A percentile compares a stretch with the other conserved stretches of the same genome.
These are phyloP conservation scores for Conistra vaccinii DNA, from an alignment of 2,888 invertebrate genomes.

Conservation along the genomic window DNA sequence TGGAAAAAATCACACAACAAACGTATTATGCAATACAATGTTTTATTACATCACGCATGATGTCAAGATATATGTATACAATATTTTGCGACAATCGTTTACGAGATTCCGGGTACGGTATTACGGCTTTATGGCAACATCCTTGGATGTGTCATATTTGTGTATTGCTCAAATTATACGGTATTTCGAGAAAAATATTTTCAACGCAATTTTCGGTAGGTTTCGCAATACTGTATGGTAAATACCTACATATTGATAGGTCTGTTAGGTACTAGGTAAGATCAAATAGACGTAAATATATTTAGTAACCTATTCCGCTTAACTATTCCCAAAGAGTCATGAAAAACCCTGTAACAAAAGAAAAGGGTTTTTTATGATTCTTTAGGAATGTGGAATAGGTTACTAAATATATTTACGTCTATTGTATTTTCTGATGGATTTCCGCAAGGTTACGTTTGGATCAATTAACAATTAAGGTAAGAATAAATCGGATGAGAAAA, in stretches of 20 bases:
- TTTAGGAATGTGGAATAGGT: too few relatives aligned
- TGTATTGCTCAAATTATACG: conserved; percentile 9
- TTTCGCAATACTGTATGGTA: neutral
- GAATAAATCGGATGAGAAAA: neutral
- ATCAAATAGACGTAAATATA: too few relatives aligned
- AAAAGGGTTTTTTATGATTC: too few relatives aligned
- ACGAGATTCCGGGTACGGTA: neutral
- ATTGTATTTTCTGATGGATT: too few relatives aligned
- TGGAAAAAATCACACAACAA: neutral
- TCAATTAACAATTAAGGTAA: too few relatives aligned
- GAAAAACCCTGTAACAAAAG: too few relatives aligned
- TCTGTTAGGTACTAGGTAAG: neutral
- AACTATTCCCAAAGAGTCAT: too few relatives aligned
- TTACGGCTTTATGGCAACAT: neutral
- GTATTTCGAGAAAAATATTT: neutral
- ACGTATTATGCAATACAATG: neutral
- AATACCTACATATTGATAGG: neutral
- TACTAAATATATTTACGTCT: too few relatives aligned
- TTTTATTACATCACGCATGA: conserved; percentile 15
- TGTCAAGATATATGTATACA: too few relatives aligned
- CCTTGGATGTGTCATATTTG: conserved; percentile 11
- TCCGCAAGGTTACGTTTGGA: too few relatives aligned
- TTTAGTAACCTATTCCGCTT: too few relatives aligned
- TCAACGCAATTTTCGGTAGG: neutral
- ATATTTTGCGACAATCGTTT: conserved; percentile 23